phyloP scores from a whole-genome alignment of 2,888 invertebrate genomes.

The Auanema sp. region DNA sequence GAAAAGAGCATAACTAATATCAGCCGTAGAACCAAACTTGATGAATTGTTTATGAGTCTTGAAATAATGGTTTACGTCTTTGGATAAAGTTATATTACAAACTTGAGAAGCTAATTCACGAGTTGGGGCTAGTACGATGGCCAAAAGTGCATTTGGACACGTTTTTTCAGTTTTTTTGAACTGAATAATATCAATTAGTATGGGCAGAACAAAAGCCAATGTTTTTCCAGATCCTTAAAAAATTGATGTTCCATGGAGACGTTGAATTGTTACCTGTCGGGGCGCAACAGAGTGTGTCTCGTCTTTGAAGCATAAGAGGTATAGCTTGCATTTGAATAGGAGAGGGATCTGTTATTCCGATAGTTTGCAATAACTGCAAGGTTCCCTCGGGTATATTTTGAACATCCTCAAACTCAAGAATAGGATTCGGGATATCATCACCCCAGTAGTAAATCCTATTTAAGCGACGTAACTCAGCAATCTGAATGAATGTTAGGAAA shows the following conservation, averaged over 20 bases:
- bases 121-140: constrained; percentile 87
- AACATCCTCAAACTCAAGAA: constrained; percentile 51
- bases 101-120: constrained; percentile 89
- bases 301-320: constrained; percentile 77
- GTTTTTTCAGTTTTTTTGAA: constrained; percentile 38
- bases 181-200: constrained; percentile 75
- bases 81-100: not conserved
- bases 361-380: constrained; percentile 23
- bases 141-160: constrained; percentile 68
- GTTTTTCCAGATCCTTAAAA: constrained; percentile 84
- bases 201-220: constrained; percentile 86
- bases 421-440: constrained; percentile 52
- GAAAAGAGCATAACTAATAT: constrained; percentile 31
- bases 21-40: constrained; percentile 32
- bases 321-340: constrained; percentile 90
- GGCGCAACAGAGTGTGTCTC: constrained; percentile 85
- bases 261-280: constrained; percentile 74
- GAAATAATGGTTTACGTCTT: constrained; percentile 1
- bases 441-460: constrained; percentile 62
- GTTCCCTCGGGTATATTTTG: constrained; percentile 18
- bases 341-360: constrained; percentile 73
- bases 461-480: constrained; percentile 36
- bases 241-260: not conserved
- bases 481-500: constrained; percentile 26
- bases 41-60: constrained; percentile 44